These are phyloP conservation scores for Meteorus sp. DNA, from an alignment of 1,140 invertebrate genomes.

Conservation along the genomic window DNA sequence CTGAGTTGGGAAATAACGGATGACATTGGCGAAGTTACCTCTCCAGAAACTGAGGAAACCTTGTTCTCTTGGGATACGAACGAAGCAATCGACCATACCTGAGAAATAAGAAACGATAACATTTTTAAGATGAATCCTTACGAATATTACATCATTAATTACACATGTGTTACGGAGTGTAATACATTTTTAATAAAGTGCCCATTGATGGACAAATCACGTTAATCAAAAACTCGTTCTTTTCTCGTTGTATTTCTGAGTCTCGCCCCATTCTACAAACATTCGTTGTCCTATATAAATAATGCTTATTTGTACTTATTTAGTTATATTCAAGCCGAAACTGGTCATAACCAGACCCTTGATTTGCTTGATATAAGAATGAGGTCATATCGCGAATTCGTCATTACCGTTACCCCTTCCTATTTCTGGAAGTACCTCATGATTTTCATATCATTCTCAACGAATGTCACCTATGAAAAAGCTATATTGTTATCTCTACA, in stretches of 20 bases:
- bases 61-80: conserved; percentile 85
- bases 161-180: no score
- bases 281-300: no score
- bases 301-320: no score
- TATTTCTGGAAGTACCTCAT: not conserved
- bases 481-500: no score
- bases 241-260: no score
- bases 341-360: conserved; percentile 15
- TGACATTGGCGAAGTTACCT: conserved; percentile 92
- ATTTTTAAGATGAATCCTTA: not conserved
- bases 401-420: not conserved
- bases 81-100: conserved; percentile 86
- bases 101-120: conserved; percentile 32
- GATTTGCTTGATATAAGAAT: conserved; percentile 12
- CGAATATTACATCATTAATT: not conserved
- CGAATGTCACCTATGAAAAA: conserved; percentile 29
- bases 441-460: no score
- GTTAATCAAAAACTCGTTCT: no score
- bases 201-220: no score
- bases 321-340: conserved; percentile 9
- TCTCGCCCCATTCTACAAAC: no score
- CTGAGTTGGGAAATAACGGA: conserved; percentile 93
- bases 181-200: no score
- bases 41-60: conserved; percentile 87
- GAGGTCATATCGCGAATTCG: conserved; percentile 7